These are phyloP conservation scores for Cyprinodon diabolis DNA, from an alignment of 2,797 vertebrate species.

Conservation along the genomic window DNA sequence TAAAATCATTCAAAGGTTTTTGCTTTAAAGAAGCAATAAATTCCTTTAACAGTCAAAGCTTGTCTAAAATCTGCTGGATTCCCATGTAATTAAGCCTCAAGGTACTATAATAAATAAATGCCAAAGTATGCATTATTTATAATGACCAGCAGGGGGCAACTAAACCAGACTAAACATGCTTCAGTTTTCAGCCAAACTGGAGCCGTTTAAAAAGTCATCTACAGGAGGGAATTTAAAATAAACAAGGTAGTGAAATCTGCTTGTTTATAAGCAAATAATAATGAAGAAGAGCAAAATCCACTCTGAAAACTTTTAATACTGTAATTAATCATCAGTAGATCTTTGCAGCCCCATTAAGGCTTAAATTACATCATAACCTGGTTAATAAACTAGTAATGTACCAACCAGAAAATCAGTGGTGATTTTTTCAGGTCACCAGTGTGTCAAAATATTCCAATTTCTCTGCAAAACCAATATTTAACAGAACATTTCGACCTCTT, in stretches of 20 bases:
- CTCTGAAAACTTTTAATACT: neutral
- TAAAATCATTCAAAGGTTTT: neutral
- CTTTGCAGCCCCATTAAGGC: too few relatives aligned
- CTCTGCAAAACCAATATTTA: neutral
- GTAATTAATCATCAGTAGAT: too few relatives aligned
- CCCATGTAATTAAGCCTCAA: neutral
- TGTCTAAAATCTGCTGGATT: neutral
- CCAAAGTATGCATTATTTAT: neutral
- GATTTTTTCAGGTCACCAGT: neutral
- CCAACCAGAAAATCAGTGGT: neutral
- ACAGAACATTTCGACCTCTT: neutral
- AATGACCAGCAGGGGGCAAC: conserved; percentile 12
- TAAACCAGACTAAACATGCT: neutral
- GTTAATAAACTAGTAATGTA: neutral
- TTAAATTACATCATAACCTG: neutral
- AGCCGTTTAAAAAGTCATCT: neutral
- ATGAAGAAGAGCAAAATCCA: too few relatives aligned
- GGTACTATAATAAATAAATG: neutral
- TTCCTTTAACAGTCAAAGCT: neutral
- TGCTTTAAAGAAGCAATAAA: neutral
- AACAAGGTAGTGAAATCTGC: neutral
- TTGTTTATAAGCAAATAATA: neutral
- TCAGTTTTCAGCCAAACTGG: neutral
- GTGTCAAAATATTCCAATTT: neutral
- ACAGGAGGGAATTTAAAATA: neutral